These are phyloP conservation scores for Phyllotreta cruciferae DNA, from an alignment of 2,888 invertebrate species.

Conservation along the genomic window DNA sequence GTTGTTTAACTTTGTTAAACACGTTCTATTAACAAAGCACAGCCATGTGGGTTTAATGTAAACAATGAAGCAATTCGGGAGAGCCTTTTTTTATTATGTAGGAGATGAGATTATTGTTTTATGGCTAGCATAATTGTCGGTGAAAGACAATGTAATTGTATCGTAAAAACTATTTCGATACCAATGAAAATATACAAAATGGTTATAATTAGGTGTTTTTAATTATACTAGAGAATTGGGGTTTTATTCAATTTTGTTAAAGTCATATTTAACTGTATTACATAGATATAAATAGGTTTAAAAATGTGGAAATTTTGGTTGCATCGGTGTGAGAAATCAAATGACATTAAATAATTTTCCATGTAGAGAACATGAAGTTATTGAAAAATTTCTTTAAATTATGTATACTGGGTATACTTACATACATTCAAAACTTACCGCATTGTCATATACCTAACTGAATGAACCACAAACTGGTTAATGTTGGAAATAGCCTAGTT, in stretches of 20 bases:
- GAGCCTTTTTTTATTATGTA: constrained; percentile 20
- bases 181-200: constrained; percentile 37
- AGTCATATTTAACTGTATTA: too few relatives aligned
- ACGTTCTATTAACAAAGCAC: background rate
- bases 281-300: too few relatives aligned
- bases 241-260: too few relatives aligned
- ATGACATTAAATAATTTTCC: too few relatives aligned
- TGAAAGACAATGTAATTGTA: constrained; percentile 36
- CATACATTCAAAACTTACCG: too few relatives aligned
- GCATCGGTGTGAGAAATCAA: too few relatives aligned
- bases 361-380: too few relatives aligned
- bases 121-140: constrained; percentile 32
- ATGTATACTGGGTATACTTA: too few relatives aligned
- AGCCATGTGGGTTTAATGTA: constrained; percentile 18
- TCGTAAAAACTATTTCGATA: constrained; percentile 39
- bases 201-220: constrained; percentile 8
- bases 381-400: too few relatives aligned
- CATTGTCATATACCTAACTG: too few relatives aligned
- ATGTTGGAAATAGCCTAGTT: background rate
- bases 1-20: constrained; percentile 20
- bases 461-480: background rate
- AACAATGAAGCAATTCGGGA: constrained; percentile 15
- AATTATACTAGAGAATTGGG: too few relatives aligned
- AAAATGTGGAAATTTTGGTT: too few relatives aligned
- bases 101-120: constrained; percentile 35